phyloP scores from a whole-genome alignment of 2,888 invertebrate genomes.

The Arenicola marina region DNA sequence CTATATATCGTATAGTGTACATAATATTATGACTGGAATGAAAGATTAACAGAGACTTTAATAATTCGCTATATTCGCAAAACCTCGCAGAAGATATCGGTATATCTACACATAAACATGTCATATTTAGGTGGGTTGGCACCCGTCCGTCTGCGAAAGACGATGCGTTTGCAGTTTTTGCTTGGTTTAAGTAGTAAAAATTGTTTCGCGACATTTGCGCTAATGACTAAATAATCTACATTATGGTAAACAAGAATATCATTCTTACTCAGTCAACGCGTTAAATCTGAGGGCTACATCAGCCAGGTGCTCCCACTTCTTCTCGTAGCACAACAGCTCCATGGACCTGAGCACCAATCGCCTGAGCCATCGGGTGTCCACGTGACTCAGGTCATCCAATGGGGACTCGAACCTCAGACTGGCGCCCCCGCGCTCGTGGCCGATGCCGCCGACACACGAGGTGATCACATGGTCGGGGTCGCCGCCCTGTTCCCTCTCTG shows the following conservation, averaged over 20 bases:
- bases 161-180: too few species aligned
- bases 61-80: too few species aligned
- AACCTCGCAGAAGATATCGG: too few species aligned
- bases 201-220: not conserved
- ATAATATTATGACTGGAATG: too few species aligned
- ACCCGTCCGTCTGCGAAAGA: too few species aligned
- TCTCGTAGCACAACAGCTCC: conserved; percentile 53
- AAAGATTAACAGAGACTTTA: too few species aligned
- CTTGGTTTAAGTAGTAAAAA: too few species aligned
- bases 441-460: conserved; percentile 48
- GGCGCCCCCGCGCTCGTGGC: conserved; percentile 52
- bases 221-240: not conserved
- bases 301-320: conserved; percentile 59
- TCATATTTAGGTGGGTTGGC: too few species aligned
- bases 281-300: conserved; percentile 58
- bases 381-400: conserved; percentile 49
- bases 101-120: too few species aligned
- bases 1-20: too few species aligned
- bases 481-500: too few species aligned
- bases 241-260: not conserved
- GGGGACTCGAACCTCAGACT: conserved; percentile 55
- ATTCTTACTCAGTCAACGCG: conserved; percentile 54
- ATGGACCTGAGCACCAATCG: conserved; percentile 49
- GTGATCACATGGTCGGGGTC: too few species aligned
- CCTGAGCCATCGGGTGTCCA: conserved; percentile 51